phyloP scores from a whole-genome alignment of 2,797 vertebrate species.

The Toxotes lorentzi region DNA sequence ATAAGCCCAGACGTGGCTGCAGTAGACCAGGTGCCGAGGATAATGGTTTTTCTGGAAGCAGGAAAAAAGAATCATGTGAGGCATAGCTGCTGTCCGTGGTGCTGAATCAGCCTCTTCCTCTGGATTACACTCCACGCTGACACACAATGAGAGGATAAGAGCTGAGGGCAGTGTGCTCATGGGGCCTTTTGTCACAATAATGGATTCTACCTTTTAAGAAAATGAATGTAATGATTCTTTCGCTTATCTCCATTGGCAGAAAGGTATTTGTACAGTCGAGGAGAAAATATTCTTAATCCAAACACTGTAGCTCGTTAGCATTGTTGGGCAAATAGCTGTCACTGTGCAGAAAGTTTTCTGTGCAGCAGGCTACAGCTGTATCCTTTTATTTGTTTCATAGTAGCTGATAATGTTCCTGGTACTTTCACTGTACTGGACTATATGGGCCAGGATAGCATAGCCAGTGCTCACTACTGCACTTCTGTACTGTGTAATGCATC shows the following conservation, averaged over 20 bases:
- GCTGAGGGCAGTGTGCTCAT: conserved; percentile 25
- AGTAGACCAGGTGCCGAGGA: conserved; percentile 2
- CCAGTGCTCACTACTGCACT: background rate
- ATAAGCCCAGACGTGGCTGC: background rate
- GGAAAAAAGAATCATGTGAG: conserved; percentile 9
- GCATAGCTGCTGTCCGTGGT: conserved; percentile 51
- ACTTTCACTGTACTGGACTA: background rate
- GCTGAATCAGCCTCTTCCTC: conserved; percentile 61
- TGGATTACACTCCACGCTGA: conserved; percentile 39
- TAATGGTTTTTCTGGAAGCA: background rate
- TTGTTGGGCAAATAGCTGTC: background rate
- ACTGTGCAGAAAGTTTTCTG: background rate
- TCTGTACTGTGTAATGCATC: background rate
- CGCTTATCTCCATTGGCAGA: conserved; percentile 47
- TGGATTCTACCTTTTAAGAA: conserved; percentile 39
- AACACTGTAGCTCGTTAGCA: conserved; percentile 9
- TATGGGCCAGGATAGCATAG: no score
- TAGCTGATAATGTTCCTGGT: conserved; percentile 8
- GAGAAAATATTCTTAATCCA: conserved; percentile 16
- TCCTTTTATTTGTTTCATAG: background rate
- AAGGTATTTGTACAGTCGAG: conserved; percentile 40
- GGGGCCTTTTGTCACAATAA: conserved; percentile 39
- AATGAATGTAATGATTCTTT: conserved; percentile 53
- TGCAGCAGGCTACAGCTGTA: background rate
- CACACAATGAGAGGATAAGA: conserved; percentile 36